phyloP scores from a whole-genome alignment of 2,888 invertebrate species.

The Drosophila austrosaltans region DNA sequence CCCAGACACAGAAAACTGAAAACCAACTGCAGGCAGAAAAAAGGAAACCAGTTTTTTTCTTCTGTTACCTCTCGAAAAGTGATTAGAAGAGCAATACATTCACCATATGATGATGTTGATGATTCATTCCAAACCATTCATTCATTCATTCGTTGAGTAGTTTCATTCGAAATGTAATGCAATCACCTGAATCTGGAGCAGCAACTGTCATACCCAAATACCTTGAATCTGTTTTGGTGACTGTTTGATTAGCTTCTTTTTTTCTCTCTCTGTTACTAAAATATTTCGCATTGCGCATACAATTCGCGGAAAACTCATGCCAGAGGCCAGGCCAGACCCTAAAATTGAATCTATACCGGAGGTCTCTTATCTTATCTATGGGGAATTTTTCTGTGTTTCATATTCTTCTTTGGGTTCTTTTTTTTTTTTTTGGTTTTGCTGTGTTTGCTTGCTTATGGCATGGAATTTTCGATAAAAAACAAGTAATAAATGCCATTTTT shows the following conservation, averaged over 20 bases:
- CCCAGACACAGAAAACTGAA: slow-evolving; percentile 25
- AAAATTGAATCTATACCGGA: slow-evolving; percentile 11
- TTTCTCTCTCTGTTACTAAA: not conserved
- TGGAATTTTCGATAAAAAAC: slow-evolving; percentile 60
- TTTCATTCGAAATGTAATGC: slow-evolving; percentile 19
- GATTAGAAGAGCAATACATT: slow-evolving; percentile 51
- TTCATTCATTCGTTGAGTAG: slow-evolving; percentile 44
- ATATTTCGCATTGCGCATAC: slow-evolving; percentile 14
- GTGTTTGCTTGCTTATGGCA: slow-evolving; percentile 23
- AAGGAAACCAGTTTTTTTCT: slow-evolving; percentile 63
- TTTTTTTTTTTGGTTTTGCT: slow-evolving; percentile 22
- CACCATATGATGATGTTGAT: slow-evolving; percentile 1
- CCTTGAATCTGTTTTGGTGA: slow-evolving; percentile 7
- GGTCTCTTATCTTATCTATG: slow-evolving; percentile 65
- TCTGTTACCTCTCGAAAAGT: slow-evolving; percentile 25
- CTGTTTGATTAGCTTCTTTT: not conserved
- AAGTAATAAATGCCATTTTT: slow-evolving; percentile 16
- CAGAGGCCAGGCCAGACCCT: slow-evolving; percentile 13
- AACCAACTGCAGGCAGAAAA: slow-evolving; percentile 26
- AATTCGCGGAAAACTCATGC: slow-evolving; percentile 49
- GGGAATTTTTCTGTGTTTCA: slow-evolving; percentile 36
- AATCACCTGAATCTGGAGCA: slow-evolving; percentile 7
- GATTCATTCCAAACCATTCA: not conserved
- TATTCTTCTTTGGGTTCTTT: slow-evolving; percentile 6
- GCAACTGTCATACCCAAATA: slow-evolving; percentile 10